Base-by-base conservation (phyloP, 2,888 invertebrate species). In the Ornithoptera alexandrae region DNA sequence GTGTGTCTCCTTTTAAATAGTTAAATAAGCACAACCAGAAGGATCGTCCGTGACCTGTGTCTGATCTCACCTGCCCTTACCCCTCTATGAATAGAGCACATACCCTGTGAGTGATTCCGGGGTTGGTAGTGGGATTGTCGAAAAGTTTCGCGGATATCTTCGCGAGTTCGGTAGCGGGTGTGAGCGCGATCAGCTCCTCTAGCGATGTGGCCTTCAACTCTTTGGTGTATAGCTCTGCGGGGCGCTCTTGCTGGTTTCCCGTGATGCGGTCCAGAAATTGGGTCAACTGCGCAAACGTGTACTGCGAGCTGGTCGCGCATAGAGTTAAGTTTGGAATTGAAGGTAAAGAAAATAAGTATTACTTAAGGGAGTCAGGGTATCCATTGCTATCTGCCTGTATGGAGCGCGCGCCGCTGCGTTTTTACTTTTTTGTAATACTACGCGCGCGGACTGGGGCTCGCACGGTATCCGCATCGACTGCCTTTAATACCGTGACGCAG, bases 261-360 rank as follows among this genome's bases (percentile, higher is more conserved):
- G 96, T 95, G 70, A 96, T 94, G 67, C 94, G 94, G 78, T 97
- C 96, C 12, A 97, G 94, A 74, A 96, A 95, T 74, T 95, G 95
- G 0, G 96, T 96, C 81, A 97, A 90, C 66, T 97, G 91, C 50
- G 95, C 93, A 84, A 97, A 97, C 74, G 96, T 95, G 88, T 97
- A 96, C 81, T 97, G 97, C 50, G 97, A 93, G 77, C 97, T 97
- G 81, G 59, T 20, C 20, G 17, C n/a, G 39, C 39, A 10, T 10
- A 39, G 39, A 7, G 39, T 39, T 39, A 39, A 39, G 39, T 39
- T 39, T 39, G 8, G 39, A 39, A 39, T 7, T 10, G 39, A 39
- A 7, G 39, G 4, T 39, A 10, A 1, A 10, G 39, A 39, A 39
- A 39, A 39, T 39, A 39, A 30, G 3, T 30, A 30, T 30, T 5